Conservation (phyloP, 2,888 invertebrate genomes). For the Empis livida region DNA sequence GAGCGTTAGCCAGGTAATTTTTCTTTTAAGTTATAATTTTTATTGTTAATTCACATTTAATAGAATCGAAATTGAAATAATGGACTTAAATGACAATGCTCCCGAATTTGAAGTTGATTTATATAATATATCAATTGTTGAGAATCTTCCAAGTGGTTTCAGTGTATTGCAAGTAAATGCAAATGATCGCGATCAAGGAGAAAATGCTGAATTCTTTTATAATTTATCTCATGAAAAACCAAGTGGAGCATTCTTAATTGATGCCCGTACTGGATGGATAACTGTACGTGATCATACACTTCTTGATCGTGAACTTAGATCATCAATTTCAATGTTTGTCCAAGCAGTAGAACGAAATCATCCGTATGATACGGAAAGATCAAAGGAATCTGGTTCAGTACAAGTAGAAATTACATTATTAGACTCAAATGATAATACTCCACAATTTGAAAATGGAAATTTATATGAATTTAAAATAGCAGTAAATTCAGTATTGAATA, state of each 20-base stretch:
- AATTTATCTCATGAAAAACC: slow-evolving; percentile 51
- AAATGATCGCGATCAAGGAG: slow-evolving; percentile 68
- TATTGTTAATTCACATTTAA: too few species aligned
- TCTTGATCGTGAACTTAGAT: slow-evolving; percentile 65
- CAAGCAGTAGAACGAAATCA: slow-evolving; percentile 67
- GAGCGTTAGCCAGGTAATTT: slow-evolving; percentile 47
- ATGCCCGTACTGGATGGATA: slow-evolving; percentile 70
- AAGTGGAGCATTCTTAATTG: slow-evolving; percentile 66
- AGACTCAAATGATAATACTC: slow-evolving; percentile 87
- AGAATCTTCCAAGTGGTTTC: slow-evolving; percentile 73
- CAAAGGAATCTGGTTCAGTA: slow-evolving; percentile 41
- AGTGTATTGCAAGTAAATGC: slow-evolving; percentile 48
- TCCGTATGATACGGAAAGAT: slow-evolving; percentile 31
- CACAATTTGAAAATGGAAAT: slow-evolving; percentile 71
- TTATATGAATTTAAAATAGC: slow-evolving; percentile 65
- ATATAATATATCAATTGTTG: slow-evolving; percentile 85
- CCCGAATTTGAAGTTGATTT: slow-evolving; percentile 81
- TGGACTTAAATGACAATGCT: slow-evolving; percentile 71
- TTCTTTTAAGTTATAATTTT: not conserved
- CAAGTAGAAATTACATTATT: slow-evolving; percentile 68
- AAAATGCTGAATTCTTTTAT: slow-evolving; percentile 73
- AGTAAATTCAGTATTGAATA: slow-evolving; percentile 52
- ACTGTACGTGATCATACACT: slow-evolving; percentile 63
- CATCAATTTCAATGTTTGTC: slow-evolving; percentile 60
- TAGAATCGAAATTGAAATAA: slow-evolving; percentile 56